Evolutionary conservation across 2,797 vertebrate species (phyloP).

Genomic region (Hybognathus amarus): DNA sequence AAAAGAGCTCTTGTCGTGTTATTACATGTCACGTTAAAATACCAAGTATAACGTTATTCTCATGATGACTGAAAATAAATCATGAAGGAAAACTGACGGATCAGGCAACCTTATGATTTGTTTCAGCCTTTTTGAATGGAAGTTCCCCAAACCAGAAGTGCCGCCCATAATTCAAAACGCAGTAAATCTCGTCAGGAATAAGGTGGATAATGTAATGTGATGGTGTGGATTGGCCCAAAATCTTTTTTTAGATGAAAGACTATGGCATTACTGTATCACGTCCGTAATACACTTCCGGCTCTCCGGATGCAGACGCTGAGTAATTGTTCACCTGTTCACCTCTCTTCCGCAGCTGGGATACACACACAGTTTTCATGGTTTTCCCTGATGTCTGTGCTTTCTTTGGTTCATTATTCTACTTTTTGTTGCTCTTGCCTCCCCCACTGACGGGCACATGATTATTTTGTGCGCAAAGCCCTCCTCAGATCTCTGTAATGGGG

Average conservation of each 20-base stretch:
- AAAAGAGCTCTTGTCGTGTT: too few relatives aligned
- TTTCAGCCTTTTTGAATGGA: too few relatives aligned
- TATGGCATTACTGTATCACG: not conserved
- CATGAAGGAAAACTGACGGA: too few relatives aligned
- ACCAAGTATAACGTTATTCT: too few relatives aligned
- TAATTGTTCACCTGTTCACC: not conserved
- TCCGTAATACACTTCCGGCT: not conserved
- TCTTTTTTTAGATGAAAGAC: not conserved
- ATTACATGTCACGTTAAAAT: too few relatives aligned
- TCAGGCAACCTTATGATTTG: too few relatives aligned
- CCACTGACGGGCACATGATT: not conserved
- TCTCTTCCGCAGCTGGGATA: not conserved
- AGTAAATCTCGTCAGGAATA: too few relatives aligned
- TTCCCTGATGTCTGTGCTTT: slow-evolving; percentile 2
- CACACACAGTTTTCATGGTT: not conserved
- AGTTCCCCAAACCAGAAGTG: too few relatives aligned
- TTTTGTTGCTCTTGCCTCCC: slow-evolving; percentile 19
- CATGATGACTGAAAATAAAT: too few relatives aligned
- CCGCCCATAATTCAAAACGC: too few relatives aligned
- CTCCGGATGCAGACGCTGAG: not conserved
- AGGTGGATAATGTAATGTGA: not conserved
- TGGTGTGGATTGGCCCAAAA: not conserved
- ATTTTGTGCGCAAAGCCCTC: slow-evolving; percentile 19
- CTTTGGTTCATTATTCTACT: slow-evolving; percentile 21
- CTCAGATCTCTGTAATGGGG: slow-evolving; percentile 47